Percentiles rank a stretch among this genome's conserved stretches.
Evolutionary conservation across 1,140 invertebrate genomes (phyloP).

Genomic region (Anagrus nilaparvatae): DNA sequence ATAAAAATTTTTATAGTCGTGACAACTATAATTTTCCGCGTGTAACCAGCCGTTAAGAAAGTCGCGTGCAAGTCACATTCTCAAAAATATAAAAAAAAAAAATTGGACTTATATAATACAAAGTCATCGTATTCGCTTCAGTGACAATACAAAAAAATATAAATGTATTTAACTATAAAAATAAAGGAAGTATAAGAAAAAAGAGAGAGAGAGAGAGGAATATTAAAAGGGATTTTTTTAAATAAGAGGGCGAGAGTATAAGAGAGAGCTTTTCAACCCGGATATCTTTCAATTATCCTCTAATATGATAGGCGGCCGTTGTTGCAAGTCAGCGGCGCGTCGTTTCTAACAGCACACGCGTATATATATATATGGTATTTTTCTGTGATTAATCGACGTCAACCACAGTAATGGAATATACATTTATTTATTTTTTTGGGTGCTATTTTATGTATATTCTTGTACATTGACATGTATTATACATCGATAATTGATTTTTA

Average conservation of each 20-base stretch:
- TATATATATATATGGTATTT: conserved; percentile 8
- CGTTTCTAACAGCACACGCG: conserved; percentile 35
- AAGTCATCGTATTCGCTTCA: no score
- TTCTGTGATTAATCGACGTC: conserved; percentile 40
- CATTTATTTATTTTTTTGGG: no score
- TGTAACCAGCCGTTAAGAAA: conserved; percentile 19
- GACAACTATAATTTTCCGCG: conserved; percentile 9
- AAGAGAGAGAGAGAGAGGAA: conserved; percentile 10
- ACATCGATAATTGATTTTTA: no score
- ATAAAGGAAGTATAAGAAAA: conserved; percentile 11
- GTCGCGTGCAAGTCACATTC: conserved; percentile 29
- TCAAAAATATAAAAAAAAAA: no score
- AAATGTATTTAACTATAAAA: no score
- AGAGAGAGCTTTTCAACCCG: conserved; percentile 35
- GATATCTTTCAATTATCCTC: conserved; percentile 43
- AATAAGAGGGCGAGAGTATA: conserved; percentile 23
- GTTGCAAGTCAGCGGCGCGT: conserved; percentile 39
- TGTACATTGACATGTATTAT: no score
- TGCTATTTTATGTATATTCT: no score
- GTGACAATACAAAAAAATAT: conserved; percentile 33
- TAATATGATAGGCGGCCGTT: conserved; percentile 39
- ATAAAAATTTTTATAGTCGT: no score
- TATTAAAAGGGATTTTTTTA: no score
- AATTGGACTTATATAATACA: no score
- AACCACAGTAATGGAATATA: no score